Percentiles rank a stretch among this genome's conserved stretches.
Evolutionary conservation across 1,140 invertebrate species (phyloP).

Genomic region (Psilanteris sp.): DNA sequence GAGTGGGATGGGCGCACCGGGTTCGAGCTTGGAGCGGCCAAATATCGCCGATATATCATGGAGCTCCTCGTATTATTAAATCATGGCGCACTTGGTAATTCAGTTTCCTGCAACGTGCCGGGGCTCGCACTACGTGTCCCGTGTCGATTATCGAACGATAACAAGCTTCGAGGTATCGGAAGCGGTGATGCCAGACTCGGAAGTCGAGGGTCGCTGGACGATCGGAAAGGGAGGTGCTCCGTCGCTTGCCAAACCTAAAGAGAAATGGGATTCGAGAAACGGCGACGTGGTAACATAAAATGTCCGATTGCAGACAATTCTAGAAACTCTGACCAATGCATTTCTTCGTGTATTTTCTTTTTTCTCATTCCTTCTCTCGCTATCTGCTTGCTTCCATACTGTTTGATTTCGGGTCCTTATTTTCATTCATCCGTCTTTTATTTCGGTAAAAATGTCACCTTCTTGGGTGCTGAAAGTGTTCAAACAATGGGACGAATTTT

Average conservation of each 20-base stretch:
- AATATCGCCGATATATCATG: slow-evolving; percentile 71
- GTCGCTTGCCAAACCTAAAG: slow-evolving; percentile 34
- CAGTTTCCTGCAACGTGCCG: slow-evolving; percentile 71
- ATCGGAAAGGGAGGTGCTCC: slow-evolving; percentile 39
- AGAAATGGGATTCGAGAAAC: slow-evolving; percentile 40
- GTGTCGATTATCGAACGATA: slow-evolving; percentile 74
- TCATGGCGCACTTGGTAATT: slow-evolving; percentile 74
- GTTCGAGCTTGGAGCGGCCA: slow-evolving; percentile 57
- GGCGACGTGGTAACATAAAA: slow-evolving; percentile 47
- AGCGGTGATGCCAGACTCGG: slow-evolving; percentile 39
- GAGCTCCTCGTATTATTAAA: slow-evolving; percentile 69
- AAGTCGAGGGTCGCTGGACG: slow-evolving; percentile 48
- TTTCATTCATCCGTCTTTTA: slow-evolving; percentile 39
- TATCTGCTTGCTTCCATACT: slow-evolving; percentile 21
- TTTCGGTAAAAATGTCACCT: slow-evolving; percentile 24
- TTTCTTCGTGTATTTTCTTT: slow-evolving; percentile 9
- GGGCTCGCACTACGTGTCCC: slow-evolving; percentile 68
- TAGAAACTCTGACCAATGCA: slow-evolving; percentile 6
- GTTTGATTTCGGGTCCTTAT: slow-evolving; percentile 26
- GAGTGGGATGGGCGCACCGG: slow-evolving; percentile 27
- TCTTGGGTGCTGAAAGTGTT: not conserved
- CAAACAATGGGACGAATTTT: slow-evolving; percentile 45
- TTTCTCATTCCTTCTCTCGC: slow-evolving; percentile 1
- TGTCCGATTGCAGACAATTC: slow-evolving; percentile 47
- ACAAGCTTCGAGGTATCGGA: slow-evolving; percentile 62